Percentiles rank a stretch among this genome's conserved stretches.
These are phyloP conservation scores for Myathropa florea DNA, from an alignment of 2,888 invertebrate species.

Conservation along the genomic window DNA sequence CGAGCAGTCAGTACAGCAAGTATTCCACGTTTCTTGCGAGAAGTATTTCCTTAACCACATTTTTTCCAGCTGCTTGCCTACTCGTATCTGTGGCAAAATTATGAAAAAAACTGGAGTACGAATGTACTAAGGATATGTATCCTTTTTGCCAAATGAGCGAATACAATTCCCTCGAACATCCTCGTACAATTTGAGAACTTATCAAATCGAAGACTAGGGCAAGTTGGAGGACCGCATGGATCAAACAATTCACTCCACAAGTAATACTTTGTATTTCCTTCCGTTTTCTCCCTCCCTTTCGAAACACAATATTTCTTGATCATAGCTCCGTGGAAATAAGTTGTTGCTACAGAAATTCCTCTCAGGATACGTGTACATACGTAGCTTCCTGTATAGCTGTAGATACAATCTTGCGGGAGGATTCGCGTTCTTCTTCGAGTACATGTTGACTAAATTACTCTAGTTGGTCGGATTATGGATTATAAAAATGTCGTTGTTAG, in stretches of 20 bases:
- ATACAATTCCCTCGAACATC: not conserved
- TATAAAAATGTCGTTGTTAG: slow-evolving; percentile 43
- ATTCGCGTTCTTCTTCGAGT: not conserved
- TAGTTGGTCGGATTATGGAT: slow-evolving; percentile 47
- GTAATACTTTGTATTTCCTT: not conserved
- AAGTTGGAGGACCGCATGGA: slow-evolving; percentile 30
- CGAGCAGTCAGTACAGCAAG: slow-evolving; percentile 19
- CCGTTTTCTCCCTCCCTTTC: not conserved
- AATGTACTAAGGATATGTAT: not conserved
- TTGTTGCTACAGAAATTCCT: slow-evolving; percentile 14
- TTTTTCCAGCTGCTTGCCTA: not conserved
- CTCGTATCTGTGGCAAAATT: not conserved
- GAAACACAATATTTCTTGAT: not conserved
- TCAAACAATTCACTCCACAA: slow-evolving; percentile 13
- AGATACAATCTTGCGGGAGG: not conserved
- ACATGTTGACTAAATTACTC: slow-evolving; percentile 30
- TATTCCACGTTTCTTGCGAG: not conserved
- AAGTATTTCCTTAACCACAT: not conserved
- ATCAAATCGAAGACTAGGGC: slow-evolving; percentile 8
- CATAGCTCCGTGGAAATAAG: not conserved
- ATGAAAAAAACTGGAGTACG: not conserved
- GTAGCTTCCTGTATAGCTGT: not conserved
- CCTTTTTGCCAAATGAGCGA: not conserved
- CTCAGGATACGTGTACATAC: not conserved
- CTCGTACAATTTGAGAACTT: slow-evolving; percentile 30